Base-by-base conservation (phyloP, 1,140 invertebrate genomes). In the Lethrus apterus region DNA sequence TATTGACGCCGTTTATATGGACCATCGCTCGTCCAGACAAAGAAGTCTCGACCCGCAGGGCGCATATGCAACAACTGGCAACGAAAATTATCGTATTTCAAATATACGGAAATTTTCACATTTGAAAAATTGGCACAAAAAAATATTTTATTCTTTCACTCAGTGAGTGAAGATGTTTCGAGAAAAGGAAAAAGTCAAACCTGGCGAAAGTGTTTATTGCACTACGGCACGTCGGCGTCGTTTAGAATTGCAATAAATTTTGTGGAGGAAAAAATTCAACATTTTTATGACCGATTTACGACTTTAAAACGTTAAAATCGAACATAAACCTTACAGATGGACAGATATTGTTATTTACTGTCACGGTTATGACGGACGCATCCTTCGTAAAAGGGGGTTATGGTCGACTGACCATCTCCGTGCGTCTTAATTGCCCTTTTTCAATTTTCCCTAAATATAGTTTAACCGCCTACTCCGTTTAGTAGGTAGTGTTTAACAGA, bases 311-410 rank as follows among this genome's bases (percentile, higher is more conserved):
- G 38, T 33, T 46, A 46, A 46, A 46, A 36, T 46, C 33, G 13
- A 31, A 18, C 44, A 46, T 46, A 46, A 46, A 46, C 24, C 32
- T 36, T 14, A 14, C 24, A 10, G 23, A 34, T 34, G 26, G 44
- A 46, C 44, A 38, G 44, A 46, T 46, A 46, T 46, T 21, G 44
- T 46, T 46, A 46, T 46, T 46, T 46, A 46, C 33, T 46, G 44
- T 46, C 44, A 46, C 33, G 44, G 44, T 46, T 46, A 46, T 38
- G 44, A 46, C 44, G 20, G 34, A 14, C 34, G 44, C 44, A 34
- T 46, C 44, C 44, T 40, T 40, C 4, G 36, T 40, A 3, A 18
- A 15, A 7, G 34, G 4, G 18, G 3, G 18, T 4, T 23, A n/a
- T n/a, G 21, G 8, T 15, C 20, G 24, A 40, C 24, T 40, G 36